phyloP scores from a whole-genome alignment of 2,113 vertebrate genomes.

The Eulemur rufifrons region DNA sequence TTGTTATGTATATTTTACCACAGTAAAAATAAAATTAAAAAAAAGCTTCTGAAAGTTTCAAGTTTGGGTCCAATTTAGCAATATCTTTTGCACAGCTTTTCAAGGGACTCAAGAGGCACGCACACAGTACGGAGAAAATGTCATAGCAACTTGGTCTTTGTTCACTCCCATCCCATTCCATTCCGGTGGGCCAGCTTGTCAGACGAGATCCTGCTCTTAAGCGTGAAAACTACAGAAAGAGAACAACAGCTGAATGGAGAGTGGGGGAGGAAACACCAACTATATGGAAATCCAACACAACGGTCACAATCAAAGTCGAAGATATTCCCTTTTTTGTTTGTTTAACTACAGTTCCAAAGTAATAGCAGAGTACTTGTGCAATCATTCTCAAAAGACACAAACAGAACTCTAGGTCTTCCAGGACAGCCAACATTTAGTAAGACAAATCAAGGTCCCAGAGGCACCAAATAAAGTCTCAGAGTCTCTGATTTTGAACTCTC shows the following conservation, averaged over 20 bases:
- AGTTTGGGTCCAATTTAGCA: slow-evolving; percentile 31
- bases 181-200: slow-evolving; percentile 44
- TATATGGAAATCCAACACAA: neutral
- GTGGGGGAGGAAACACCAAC: slow-evolving; percentile 18
- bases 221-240: slow-evolving; percentile 58
- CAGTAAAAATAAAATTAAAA: neutral
- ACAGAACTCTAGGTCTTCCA: neutral
- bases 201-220: slow-evolving; percentile 5
- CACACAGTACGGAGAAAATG: slow-evolving; percentile 60
- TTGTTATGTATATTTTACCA: neutral
- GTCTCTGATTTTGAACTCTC: neutral
- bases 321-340: neutral
- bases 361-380: neutral
- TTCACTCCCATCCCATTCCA: slow-evolving; percentile 60
- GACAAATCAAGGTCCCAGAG: neutral
- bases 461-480: neutral
- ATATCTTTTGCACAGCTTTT: slow-evolving; percentile 26
- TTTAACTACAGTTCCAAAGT: slow-evolving; percentile 66
- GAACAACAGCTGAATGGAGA: slow-evolving; percentile 64
- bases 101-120: neutral
- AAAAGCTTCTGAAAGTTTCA: slow-evolving; percentile 16
- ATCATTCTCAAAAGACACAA: slow-evolving; percentile 1
- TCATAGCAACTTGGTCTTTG: slow-evolving; percentile 69
- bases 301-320: slow-evolving; percentile 46
- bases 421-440: neutral